Evolutionary conservation across 2,113 vertebrate genomes (phyloP).

Genomic region (Cyprichromis sp.): DNA sequence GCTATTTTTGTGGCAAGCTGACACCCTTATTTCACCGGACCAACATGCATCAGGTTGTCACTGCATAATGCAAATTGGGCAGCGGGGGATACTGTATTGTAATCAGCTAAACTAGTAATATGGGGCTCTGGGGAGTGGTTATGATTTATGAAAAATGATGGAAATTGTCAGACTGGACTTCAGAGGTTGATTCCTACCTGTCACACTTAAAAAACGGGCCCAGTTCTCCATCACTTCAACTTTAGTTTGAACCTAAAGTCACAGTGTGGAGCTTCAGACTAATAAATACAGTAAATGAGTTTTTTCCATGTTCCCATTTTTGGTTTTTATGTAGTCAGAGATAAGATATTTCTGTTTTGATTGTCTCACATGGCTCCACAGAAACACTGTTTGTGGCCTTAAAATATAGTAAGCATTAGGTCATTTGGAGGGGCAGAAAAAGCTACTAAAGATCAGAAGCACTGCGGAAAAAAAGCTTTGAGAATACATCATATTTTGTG

Average conservation of each 20-base stretch:
- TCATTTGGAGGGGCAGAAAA: neutral
- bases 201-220: fast-evolving
- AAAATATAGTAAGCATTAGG: neutral
- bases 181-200: neutral
- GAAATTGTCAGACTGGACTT: neutral
- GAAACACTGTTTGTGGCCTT: neutral
- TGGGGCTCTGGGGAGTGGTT: neutral
- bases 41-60: conserved; percentile 10
- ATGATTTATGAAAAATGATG: neutral
- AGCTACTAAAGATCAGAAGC: neutral
- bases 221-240: fast-evolving
- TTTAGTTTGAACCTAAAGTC: neutral
- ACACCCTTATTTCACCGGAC: neutral
- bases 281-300: neutral
- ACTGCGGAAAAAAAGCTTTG: neutral
- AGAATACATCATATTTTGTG: neutral
- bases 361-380: neutral
- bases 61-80: neutral
- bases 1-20: conserved; percentile 40
- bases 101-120: neutral
- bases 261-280: neutral
- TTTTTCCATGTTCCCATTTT: neutral
- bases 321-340: fast-evolving
- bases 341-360: neutral
- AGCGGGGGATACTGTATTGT: neutral